phyloP scores from a whole-genome alignment of 2,888 invertebrate species.

The Rotaria magnacalcarata region DNA sequence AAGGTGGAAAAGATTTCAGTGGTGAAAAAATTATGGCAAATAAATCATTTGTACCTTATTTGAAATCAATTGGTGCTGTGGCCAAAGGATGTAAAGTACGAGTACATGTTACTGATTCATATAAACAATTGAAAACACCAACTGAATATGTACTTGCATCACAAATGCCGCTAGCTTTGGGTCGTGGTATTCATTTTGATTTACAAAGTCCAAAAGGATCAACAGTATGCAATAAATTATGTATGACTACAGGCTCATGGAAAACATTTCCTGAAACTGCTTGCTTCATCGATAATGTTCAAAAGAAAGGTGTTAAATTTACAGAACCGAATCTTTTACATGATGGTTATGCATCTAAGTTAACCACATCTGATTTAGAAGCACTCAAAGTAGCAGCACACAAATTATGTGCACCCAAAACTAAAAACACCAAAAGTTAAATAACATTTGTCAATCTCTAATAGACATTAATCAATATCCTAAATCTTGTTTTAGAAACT shows the following conservation, averaged over 20 bases:
- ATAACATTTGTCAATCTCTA: too few species aligned
- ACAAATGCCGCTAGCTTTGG: constrained; percentile 11
- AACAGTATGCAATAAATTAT: constrained; percentile 18
- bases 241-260: constrained; percentile 5
- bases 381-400: neutral
- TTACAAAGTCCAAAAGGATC: neutral
- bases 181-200: constrained; percentile 9
- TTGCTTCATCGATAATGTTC: constrained; percentile 27
- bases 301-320: constrained; percentile 20
- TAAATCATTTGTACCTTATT: neutral
- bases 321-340: neutral
- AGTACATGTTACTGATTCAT: neutral
- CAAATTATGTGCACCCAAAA: constrained; percentile 14
- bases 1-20: constrained; percentile 29
- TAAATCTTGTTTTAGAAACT: too few species aligned
- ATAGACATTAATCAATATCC: too few species aligned
- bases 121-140: constrained; percentile 17
- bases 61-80: constrained; percentile 11
- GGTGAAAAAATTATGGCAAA: constrained; percentile 20
- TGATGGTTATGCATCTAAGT: neutral
- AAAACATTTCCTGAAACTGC: neutral
- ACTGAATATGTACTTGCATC: constrained; percentile 9
- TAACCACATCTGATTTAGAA: neutral
- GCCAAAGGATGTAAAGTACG: constrained; percentile 28
- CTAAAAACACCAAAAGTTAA: neutral